Evolutionary conservation across 2,888 invertebrate genomes (phyloP).

Genomic region (Sphecodes monilicornis): DNA sequence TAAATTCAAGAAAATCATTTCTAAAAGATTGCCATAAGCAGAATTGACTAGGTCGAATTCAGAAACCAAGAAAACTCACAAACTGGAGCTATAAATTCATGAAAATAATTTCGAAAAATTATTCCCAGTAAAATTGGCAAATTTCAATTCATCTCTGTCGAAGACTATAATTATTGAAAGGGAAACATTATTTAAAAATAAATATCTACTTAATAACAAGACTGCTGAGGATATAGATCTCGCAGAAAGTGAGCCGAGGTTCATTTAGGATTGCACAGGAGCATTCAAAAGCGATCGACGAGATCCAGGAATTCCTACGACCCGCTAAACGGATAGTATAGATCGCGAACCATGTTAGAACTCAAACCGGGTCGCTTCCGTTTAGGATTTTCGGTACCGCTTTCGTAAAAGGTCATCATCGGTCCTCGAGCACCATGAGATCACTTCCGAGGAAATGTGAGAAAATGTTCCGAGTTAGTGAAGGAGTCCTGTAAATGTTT

Average conservation of each 20-base stretch:
- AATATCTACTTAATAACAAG: neutral
- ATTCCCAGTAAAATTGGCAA: too few relatives aligned
- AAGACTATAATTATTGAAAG: too few relatives aligned
- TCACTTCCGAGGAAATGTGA: neutral
- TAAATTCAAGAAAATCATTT: neutral
- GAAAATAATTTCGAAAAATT: too few relatives aligned
- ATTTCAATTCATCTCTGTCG: too few relatives aligned
- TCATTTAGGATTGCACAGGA: neutral
- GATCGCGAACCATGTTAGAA: neutral
- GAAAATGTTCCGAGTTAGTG: neutral
- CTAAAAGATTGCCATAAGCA: neutral
- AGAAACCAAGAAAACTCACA: neutral
- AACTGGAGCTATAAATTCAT: neutral
- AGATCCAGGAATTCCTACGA: conserved; percentile 8
- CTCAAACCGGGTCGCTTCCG: conserved; percentile 35
- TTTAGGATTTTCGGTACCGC: conserved; percentile 35
- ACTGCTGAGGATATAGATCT: too few relatives aligned
- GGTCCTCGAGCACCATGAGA: neutral
- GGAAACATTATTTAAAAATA: too few relatives aligned
- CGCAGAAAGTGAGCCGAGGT: neutral
- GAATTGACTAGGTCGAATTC: neutral
- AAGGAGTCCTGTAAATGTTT: neutral
- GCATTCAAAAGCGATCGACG: neutral
- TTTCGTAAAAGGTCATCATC: neutral
- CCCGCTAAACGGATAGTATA: neutral